Evolutionary conservation across 1,140 invertebrate species (phyloP).

Genomic region (Saxidomus purpurata): DNA sequence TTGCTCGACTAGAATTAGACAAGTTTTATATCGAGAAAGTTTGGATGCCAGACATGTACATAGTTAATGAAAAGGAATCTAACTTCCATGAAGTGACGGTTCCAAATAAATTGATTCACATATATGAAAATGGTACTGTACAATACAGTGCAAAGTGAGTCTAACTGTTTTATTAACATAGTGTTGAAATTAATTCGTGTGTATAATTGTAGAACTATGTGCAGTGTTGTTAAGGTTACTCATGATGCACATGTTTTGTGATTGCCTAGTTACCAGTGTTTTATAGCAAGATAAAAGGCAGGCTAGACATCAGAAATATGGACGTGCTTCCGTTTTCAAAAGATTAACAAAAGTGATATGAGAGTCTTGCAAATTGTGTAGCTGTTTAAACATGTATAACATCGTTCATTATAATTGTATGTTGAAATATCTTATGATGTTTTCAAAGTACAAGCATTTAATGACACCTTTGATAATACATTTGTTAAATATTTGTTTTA

Average conservation of each 20-base stretch:
- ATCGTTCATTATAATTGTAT: neutral
- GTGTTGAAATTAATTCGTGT: neutral
- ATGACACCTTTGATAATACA: too few relatives aligned
- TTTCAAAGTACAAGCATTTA: too few relatives aligned
- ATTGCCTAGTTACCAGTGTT: too few relatives aligned
- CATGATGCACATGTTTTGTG: too few relatives aligned
- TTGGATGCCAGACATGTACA: constrained; percentile 91
- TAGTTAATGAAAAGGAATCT: constrained; percentile 90
- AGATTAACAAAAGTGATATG: neutral
- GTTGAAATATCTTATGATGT: neutral
- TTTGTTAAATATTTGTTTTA: too few relatives aligned
- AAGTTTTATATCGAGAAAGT: constrained; percentile 8
- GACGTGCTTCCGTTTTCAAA: neutral
- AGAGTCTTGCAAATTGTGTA: too few relatives aligned
- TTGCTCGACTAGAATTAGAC: constrained; percentile 80
- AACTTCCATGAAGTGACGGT: constrained; percentile 85
- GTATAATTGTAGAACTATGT: neutral
- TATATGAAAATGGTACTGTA: constrained; percentile 89
- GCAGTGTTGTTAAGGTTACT: too few relatives aligned
- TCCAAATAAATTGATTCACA: constrained; percentile 90
- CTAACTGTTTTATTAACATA: too few relatives aligned
- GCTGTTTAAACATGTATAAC: too few relatives aligned
- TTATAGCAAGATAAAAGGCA: too few relatives aligned
- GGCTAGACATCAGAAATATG: neutral
- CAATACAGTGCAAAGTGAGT: constrained; percentile 87